Conservation (phyloP, 2,888 invertebrate species). For the Scaptomyza caliginosa region DNA sequence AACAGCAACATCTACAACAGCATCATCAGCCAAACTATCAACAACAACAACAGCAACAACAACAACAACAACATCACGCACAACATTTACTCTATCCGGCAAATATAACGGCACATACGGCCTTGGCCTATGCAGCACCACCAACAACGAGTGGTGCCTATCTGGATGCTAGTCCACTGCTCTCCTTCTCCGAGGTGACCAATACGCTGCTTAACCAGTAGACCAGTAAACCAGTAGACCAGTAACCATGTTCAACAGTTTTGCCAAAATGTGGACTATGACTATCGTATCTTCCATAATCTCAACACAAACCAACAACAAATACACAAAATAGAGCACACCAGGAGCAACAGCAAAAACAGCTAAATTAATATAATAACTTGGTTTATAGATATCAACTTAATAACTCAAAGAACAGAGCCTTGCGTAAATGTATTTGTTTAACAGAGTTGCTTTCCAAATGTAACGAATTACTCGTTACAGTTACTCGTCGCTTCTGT, state of each 20-base stretch:
- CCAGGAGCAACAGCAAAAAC: slow-evolving; percentile 4
- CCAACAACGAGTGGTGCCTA: slow-evolving; percentile 79
- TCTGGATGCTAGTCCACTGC: slow-evolving; percentile 88
- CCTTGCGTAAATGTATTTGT: slow-evolving; percentile 29
- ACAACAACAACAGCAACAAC: slow-evolving; percentile 53
- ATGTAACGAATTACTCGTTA: neutral
- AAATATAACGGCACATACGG: slow-evolving; percentile 84
- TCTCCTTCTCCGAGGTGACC: slow-evolving; percentile 92
- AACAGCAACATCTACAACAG: slow-evolving; percentile 52
- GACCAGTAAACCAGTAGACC: slow-evolving; percentile 17
- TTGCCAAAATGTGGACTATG: slow-evolving; percentile 84
- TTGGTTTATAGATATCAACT: slow-evolving; percentile 13
- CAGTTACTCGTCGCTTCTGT: neutral
- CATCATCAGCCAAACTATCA: slow-evolving; percentile 44
- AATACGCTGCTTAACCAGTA: slow-evolving; percentile 89
- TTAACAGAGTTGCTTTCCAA: neutral
- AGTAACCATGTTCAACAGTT: slow-evolving; percentile 71
- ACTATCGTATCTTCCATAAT: slow-evolving; percentile 84
- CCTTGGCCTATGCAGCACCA: slow-evolving; percentile 85
- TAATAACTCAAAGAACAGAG: slow-evolving; percentile 5
- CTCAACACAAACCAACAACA: slow-evolving; percentile 47
- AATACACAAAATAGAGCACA: slow-evolving; percentile 17
- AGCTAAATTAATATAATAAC: neutral
- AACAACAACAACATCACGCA: slow-evolving; percentile 62
- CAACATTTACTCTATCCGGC: slow-evolving; percentile 76